Evolutionary conservation across 2,113 vertebrate species (phyloP).

Genomic region (Notiomystis cincta): DNA sequence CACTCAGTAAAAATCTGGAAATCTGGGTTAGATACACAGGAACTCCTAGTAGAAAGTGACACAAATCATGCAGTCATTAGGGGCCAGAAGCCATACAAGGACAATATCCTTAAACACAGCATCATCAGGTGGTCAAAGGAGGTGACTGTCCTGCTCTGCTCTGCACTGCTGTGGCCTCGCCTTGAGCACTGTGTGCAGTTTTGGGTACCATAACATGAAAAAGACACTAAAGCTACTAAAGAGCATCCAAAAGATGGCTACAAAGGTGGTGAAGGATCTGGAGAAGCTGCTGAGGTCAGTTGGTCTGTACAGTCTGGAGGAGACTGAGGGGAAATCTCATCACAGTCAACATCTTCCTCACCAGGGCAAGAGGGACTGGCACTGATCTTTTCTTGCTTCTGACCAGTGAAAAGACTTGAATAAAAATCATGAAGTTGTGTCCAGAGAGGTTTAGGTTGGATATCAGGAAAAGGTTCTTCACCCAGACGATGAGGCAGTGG

Average conservation of each 20-base stretch:
- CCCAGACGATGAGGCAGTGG: background rate
- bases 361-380: background rate
- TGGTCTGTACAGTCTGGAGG: background rate
- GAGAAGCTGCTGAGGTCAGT: background rate
- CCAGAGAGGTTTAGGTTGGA: accelerated
- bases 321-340: background rate
- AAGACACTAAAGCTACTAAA: background rate
- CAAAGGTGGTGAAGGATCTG: background rate
- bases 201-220: background rate
- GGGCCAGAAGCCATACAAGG: background rate
- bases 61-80: background rate
- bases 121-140: background rate
- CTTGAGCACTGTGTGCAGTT: too few species aligned
- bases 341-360: accelerated
- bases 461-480: background rate
- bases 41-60: background rate
- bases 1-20: background rate
- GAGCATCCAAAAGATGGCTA: background rate
- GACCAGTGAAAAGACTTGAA: background rate
- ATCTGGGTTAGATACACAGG: too few species aligned
- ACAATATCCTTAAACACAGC: background rate
- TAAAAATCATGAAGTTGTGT: background rate
- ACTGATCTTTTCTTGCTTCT: background rate
- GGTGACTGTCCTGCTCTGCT: background rate
- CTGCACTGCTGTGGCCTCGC: background rate